Percentiles rank a stretch among this genome's conserved stretches.
phyloP scores from a whole-genome alignment of 2,888 invertebrate genomes.

The Calliphora vomitoria region DNA sequence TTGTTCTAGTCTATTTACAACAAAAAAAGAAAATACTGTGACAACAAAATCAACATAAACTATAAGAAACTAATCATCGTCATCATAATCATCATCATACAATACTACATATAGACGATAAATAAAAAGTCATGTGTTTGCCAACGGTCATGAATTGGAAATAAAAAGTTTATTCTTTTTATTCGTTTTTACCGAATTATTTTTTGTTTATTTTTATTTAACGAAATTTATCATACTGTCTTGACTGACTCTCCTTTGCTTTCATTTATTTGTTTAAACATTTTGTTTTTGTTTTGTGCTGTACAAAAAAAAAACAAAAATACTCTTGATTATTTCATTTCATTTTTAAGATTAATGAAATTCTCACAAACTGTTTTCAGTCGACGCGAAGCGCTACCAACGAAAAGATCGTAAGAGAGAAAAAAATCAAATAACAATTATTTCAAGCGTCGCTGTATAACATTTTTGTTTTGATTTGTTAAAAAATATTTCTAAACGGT shows the following conservation, averaged over 20 bases:
- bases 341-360: constrained; percentile 59
- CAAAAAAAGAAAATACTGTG: neutral
- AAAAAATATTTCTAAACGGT: constrained; percentile 53
- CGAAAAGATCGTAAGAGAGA: constrained; percentile 65
- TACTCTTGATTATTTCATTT: constrained; percentile 64
- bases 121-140: constrained; percentile 69
- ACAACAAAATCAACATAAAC: constrained; percentile 14
- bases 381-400: constrained; percentile 70
- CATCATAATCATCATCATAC: constrained; percentile 32
- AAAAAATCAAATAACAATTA: constrained; percentile 27
- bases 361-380: constrained; percentile 71
- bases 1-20: constrained; percentile 2
- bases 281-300: constrained; percentile 28
- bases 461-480: constrained; percentile 30
- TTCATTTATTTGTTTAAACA: constrained; percentile 41
- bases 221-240: constrained; percentile 59
- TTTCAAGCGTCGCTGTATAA: constrained; percentile 38
- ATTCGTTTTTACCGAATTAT: constrained; percentile 55
- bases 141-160: constrained; percentile 54
- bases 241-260: constrained; percentile 38
- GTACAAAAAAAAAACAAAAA: constrained; percentile 29
- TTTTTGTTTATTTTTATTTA: constrained; percentile 68
- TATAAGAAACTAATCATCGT: constrained; percentile 17
- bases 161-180: constrained; percentile 3
- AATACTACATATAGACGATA: constrained; percentile 14